Base-by-base conservation (phyloP, 2,888 invertebrate species). In the Allophyes oxyacanthae region DNA sequence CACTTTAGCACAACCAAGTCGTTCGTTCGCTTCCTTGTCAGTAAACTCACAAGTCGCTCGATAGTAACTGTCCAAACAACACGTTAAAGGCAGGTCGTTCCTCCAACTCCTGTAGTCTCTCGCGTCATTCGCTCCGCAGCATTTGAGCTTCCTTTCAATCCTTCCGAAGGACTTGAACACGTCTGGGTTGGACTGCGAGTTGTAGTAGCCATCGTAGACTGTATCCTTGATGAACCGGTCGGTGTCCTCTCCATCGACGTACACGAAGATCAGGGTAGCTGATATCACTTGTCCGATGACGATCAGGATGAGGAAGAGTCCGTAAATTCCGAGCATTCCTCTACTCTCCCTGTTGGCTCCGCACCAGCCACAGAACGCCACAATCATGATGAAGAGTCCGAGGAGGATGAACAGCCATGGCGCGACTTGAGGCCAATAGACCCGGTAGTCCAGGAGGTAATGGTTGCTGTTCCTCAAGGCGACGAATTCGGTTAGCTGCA, bases 341-440 rank as follows among this genome's bases (percentile, higher is more conserved):
- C 92, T 75, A 83, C 88, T 92, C 34, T 94, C 93, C 66, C 75
- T 85, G 66, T 76, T 87, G 13, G 93, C 82, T 0, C 93, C 93
- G 68, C 91, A 92, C 87, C 88, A 94, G 0, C 93, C 93, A 43
- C 93, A 93, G 77, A 92, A 89, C 0, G 93, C 83, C 30, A 94
- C 86, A 61, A 90, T 81, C 86, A 93, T 87, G 30, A 93, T 85
- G 64, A 87, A 87, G 38, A 93, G 56, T 26, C 92, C 93, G 6
- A 91, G 81, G 0, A 94, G 46, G 43, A 93, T 93, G 77, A 93
- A 93, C 68, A 94, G 85, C 94, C 94, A 94, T 87, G 94, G 94
- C 48, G 91, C 92, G 1, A 90, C 91, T 61, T 94, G 94, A 1
- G 93, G 94, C 94, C 94, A 94, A 78, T 94, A 94, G 41, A 94